Conservation (phyloP, 1,140 invertebrate species). For the Drosophila aff. region DNA sequence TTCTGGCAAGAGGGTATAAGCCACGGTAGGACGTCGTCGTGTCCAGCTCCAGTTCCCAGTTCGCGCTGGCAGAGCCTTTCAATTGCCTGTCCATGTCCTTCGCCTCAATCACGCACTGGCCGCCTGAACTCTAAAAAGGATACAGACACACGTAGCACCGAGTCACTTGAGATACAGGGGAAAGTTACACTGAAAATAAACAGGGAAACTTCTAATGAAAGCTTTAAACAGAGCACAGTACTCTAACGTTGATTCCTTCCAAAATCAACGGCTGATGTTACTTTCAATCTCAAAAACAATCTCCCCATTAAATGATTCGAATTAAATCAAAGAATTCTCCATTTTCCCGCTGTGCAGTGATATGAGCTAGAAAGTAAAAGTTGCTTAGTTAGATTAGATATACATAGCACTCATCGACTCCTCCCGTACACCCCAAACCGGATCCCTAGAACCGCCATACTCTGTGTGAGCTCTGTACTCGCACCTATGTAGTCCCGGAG, state of each 20-base stretch:
- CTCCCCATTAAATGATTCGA: neutral
- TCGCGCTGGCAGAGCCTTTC: conserved; percentile 49
- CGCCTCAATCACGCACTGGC: conserved; percentile 72
- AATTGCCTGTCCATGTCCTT: conserved; percentile 47
- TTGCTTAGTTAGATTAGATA: conserved; percentile 41
- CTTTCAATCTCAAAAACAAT: neutral
- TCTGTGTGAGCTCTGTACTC: neutral
- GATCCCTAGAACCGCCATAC: neutral
- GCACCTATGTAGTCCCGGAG: neutral
- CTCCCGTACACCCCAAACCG: neutral
- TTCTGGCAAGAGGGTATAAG: conserved; percentile 22
- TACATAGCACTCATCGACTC: neutral
- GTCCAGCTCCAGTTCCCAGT: conserved; percentile 48
- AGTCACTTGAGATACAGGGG: conserved; percentile 3
- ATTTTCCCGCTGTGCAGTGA: conserved; percentile 17
- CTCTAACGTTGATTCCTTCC: no score
- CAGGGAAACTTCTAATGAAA: neutral
- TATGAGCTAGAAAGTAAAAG: conserved; percentile 40
- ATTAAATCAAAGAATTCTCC: neutral
- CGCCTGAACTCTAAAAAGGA: conserved; percentile 63
- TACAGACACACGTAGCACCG: conserved; percentile 14
- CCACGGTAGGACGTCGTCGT: conserved; percentile 17
- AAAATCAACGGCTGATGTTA: neutral
- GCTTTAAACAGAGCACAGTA: no score
- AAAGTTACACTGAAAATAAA: conserved; percentile 40